Conservation (phyloP, 2,888 invertebrate genomes). For the Philonicus albiceps region DNA sequence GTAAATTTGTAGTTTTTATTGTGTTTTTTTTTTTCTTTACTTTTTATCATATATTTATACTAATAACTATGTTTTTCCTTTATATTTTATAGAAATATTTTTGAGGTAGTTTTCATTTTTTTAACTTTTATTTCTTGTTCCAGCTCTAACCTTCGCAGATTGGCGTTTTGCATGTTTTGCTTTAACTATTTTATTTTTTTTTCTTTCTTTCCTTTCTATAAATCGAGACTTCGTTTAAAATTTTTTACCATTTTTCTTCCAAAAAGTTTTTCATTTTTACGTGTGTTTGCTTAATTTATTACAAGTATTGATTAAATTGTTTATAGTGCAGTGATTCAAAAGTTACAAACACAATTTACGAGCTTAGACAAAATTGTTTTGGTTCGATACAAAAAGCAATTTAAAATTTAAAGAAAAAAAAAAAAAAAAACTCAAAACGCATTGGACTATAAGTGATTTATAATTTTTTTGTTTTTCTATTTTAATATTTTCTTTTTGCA, state of each 20-base stretch:
- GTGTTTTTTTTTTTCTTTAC: slow-evolving; percentile 8
- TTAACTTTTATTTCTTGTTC: slow-evolving; percentile 42
- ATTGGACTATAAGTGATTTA: background rate
- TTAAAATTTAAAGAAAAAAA: too few species aligned
- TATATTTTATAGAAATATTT: slow-evolving; percentile 47
- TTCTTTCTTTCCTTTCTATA: slow-evolving; percentile 4
- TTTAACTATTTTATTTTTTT: background rate
- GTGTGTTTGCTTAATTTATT: slow-evolving; percentile 21
- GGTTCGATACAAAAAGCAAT: slow-evolving; percentile 1
- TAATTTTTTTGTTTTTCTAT: too few species aligned
- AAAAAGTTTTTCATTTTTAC: slow-evolving; percentile 5
- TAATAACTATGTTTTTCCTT: slow-evolving; percentile 41
- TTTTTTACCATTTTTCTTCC: background rate
- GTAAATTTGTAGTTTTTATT: slow-evolving; percentile 40
- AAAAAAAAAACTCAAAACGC: background rate
- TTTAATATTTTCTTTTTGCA: background rate
- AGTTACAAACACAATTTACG: slow-evolving; percentile 20
- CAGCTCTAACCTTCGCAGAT: slow-evolving; percentile 19
- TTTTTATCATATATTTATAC: slow-evolving; percentile 40
- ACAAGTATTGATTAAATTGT: slow-evolving; percentile 32
- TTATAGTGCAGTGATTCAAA: slow-evolving; percentile 35
- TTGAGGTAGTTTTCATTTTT: slow-evolving; percentile 48
- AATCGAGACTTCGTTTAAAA: background rate
- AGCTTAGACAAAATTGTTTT: slow-evolving; percentile 4
- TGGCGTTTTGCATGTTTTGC: background rate